Conservation (phyloP, 2,888 invertebrate species). For the Pecten maximus region DNA sequence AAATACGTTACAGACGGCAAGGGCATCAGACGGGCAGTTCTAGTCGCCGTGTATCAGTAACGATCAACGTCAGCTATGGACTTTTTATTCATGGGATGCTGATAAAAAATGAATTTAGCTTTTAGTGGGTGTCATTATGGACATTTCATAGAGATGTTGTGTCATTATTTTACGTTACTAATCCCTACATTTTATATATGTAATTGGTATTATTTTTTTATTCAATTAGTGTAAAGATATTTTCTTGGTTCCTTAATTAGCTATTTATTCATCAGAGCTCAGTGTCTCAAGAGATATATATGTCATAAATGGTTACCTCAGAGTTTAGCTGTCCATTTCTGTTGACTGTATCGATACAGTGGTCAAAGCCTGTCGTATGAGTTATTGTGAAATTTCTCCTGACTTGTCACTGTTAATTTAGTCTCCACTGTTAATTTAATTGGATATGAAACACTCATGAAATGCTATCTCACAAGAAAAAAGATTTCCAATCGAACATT, state of each 20-base stretch:
- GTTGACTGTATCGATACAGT: too few species aligned
- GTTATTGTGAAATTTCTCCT: too few species aligned
- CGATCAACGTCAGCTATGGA: neutral
- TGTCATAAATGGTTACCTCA: too few species aligned
- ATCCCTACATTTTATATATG: neutral
- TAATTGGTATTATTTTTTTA: neutral
- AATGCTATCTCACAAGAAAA: too few species aligned
- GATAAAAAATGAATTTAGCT: neutral
- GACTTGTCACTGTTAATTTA: too few species aligned
- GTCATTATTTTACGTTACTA: neutral
- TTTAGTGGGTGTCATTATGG: neutral
- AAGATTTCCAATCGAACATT: too few species aligned
- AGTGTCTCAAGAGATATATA: neutral
- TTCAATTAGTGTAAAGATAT: neutral
- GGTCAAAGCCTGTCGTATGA: too few species aligned
- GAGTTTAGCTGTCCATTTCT: too few species aligned
- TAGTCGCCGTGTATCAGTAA: neutral
- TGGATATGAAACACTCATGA: too few species aligned
- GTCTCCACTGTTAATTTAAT: too few species aligned
- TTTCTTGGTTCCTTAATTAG: neutral
- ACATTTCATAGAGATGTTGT: neutral
- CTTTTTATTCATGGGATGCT: neutral
- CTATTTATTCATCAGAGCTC: too few species aligned
- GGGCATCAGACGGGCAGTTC: neutral
- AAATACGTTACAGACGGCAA: neutral